These are phyloP conservation scores for Spea hammondii DNA, from an alignment of 2,797 vertebrate genomes.

Conservation along the genomic window DNA sequence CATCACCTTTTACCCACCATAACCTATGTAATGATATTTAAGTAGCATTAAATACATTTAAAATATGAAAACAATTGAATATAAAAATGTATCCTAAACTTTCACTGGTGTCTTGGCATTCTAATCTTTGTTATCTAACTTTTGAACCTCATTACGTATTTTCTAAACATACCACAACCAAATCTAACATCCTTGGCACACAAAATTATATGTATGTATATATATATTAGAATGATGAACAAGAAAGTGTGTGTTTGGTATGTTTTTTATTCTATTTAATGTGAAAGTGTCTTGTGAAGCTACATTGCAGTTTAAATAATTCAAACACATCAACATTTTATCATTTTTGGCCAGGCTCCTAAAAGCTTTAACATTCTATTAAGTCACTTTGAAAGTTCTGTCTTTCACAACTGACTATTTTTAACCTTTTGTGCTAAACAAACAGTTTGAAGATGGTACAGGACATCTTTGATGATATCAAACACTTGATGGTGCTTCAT, in stretches of 20 bases:
- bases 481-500: constrained; percentile 11
- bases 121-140: too few species aligned
- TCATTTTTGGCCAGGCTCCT: constrained; percentile 34
- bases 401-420: constrained; percentile 16
- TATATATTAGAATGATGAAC: background rate
- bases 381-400: constrained; percentile 39
- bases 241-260: constrained; percentile 17
- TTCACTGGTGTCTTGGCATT: too few species aligned
- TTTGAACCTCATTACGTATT: background rate
- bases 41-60: too few species aligned
- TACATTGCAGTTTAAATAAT: constrained; percentile 45
- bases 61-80: too few species aligned
- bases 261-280: constrained; percentile 30
- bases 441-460: constrained; percentile 13
- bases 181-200: constrained; percentile 15
- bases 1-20: too few species aligned
- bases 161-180: background rate
- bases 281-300: constrained; percentile 35
- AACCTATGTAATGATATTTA: too few species aligned
- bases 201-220: constrained; percentile 4
- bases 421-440: background rate
- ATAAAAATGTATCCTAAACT: too few species aligned
- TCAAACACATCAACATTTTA: constrained; percentile 46
- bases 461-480: constrained; percentile 20
- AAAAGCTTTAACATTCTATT: constrained; percentile 37